phyloP scores from a whole-genome alignment of 37 sponge, comb jelly and placozoan species.

The Eunapius fragilis region DNA sequence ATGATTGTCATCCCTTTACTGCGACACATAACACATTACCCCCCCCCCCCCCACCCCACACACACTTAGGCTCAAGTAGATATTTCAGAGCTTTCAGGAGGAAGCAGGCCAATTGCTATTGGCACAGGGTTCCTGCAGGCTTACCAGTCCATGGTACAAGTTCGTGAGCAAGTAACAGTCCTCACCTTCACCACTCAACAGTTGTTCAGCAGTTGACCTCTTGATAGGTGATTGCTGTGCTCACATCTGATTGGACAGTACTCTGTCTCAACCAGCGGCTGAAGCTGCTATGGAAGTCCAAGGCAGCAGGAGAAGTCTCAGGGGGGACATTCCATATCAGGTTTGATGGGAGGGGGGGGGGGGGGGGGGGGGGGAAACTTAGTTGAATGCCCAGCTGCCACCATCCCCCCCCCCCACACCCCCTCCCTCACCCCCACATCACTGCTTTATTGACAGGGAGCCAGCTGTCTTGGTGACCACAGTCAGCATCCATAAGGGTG shows the following conservation, averaged over 20 bases:
- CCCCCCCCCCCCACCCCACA: too few species aligned
- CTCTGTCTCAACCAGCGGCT: constrained; percentile 54
- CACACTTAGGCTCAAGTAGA: not conserved
- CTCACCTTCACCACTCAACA: not conserved
- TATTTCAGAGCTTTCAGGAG: not conserved
- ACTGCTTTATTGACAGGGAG: constrained; percentile 47
- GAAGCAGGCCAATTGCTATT: constrained; percentile 34
- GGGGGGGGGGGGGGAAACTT: too few species aligned
- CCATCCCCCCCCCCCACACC: too few species aligned
- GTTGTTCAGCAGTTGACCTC: not conserved
- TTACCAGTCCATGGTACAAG: constrained; percentile 76
- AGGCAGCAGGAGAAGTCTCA: not conserved
- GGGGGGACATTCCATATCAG: constrained; percentile 5
- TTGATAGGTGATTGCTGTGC: constrained; percentile 48
- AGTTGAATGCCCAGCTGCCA: too few species aligned
- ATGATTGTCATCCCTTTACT: not conserved
- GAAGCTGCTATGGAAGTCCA: constrained; percentile 49
- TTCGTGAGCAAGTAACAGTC: constrained; percentile 36
- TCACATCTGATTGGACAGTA: constrained; percentile 73
- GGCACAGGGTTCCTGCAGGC: constrained; percentile 58
- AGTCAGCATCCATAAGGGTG: constrained; percentile 51
- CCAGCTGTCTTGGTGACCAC: constrained; percentile 60
- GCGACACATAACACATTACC: too few species aligned
- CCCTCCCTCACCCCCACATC: not conserved
- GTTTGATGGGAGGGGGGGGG: not conserved